Evolutionary conservation across 1,140 invertebrate species (phyloP).

Genomic region (Drosophila ogumai): DNA sequence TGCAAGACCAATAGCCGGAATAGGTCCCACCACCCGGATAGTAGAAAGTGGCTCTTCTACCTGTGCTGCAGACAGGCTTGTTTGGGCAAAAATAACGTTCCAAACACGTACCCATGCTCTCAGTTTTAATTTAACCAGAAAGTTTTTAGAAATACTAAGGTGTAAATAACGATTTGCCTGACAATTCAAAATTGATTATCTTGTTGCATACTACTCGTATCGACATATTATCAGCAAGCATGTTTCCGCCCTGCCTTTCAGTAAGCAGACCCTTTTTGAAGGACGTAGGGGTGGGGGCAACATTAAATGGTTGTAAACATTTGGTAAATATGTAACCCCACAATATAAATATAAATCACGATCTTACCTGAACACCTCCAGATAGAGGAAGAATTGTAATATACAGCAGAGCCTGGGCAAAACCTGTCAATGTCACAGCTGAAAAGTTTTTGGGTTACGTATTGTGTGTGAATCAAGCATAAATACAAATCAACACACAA

Average conservation of each 20-base stretch:
- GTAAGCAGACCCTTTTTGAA: conserved; percentile 4
- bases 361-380: background rate
- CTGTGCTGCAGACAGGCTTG: conserved; percentile 56
- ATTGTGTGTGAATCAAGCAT: conserved; percentile 12
- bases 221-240: background rate
- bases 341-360: background rate
- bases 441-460: conserved; percentile 34
- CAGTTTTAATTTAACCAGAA: conserved; percentile 24
- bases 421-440: conserved; percentile 31
- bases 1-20: conserved; percentile 68
- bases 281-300: background rate
- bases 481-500: conserved; percentile 15
- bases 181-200: conserved; percentile 26
- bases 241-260: background rate
- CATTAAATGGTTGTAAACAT: background rate
- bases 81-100: conserved; percentile 56
- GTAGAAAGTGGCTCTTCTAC: conserved; percentile 54
- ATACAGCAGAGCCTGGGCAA: background rate
- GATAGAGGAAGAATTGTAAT: background rate
- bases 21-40: conserved; percentile 71
- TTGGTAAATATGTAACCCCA: background rate
- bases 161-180: conserved; percentile 4
- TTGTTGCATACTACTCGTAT: conserved; percentile 1
- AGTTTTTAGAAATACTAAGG: conserved; percentile 15
- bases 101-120: conserved; percentile 51